These are phyloP conservation scores for Tortrix viridana DNA, from an alignment of 2,888 invertebrate genomes.

Conservation along the genomic window DNA sequence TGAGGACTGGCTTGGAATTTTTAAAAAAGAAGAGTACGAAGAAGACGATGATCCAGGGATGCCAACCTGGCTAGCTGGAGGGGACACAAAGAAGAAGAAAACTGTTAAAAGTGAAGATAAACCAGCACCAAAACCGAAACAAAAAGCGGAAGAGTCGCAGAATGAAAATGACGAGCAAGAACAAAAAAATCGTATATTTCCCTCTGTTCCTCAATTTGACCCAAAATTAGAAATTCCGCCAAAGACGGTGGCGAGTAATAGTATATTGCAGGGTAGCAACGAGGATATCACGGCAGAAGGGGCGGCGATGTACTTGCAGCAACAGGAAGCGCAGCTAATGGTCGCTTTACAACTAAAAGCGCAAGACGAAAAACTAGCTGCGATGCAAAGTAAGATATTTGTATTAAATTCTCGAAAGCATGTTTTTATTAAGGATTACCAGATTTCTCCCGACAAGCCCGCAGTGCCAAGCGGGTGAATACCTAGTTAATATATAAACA, in stretches of 20 bases:
- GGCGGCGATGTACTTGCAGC: slow-evolving; percentile 82
- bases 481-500: too few species aligned
- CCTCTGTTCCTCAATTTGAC: slow-evolving; percentile 37
- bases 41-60: slow-evolving; percentile 60
- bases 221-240: slow-evolving; percentile 39
- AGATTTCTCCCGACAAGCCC: too few species aligned
- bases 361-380: slow-evolving; percentile 84
- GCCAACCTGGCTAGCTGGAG: slow-evolving; percentile 73
- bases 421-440: too few species aligned
- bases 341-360: slow-evolving; percentile 86
- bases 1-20: slow-evolving; percentile 79
- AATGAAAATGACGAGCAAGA: slow-evolving; percentile 40
- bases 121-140: slow-evolving; percentile 36
- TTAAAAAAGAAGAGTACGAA: slow-evolving; percentile 61
- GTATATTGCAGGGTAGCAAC: slow-evolving; percentile 53
- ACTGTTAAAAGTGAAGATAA: slow-evolving; percentile 47
- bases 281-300: slow-evolving; percentile 81
- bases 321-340: slow-evolving; percentile 86
- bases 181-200: slow-evolving; percentile 34
- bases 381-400: slow-evolving; percentile 77
- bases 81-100: slow-evolving; percentile 63
- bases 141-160: slow-evolving; percentile 30
- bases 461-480: too few species aligned
- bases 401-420: not conserved
- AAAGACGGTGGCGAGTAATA: slow-evolving; percentile 41